Evolutionary conservation across 2,797 vertebrate genomes (phyloP), one percentile per base, ranked within the genome.

Genomic region (Anolis apletophallus): DNA sequence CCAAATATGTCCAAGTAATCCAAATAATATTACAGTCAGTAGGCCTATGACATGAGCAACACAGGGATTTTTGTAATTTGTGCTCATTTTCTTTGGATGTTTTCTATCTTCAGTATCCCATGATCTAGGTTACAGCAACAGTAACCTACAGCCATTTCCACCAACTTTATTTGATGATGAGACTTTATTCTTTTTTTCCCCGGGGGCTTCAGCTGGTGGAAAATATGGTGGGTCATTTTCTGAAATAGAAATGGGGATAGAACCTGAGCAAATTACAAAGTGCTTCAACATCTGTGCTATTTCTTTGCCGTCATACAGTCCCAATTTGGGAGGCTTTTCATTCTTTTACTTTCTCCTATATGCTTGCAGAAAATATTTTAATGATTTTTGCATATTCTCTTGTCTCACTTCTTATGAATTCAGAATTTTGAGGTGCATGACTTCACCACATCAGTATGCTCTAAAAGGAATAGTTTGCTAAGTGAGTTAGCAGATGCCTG

Each of bases 331-430:
- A 32, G 80, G 46, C 50, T 73, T 64, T 64, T 52, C 8, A 12
- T 61, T 59, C 13, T n/a, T 80, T 88, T 34, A 40, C 16, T 88
- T 32, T 74, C 54, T 17, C 8, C 23, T 80, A 55, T 73, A 29
- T 76, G 0, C 32, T 23, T 73, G 61, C 34, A 68, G 74, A 46
- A 84, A 68, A 54, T 50, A 67, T 89, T 87, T 88, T 73, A 77
- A 80, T 81, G 29, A 57, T 81, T 89, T 86, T 76, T 89, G 12
- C 87, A 85, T 75, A 88, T 85, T 84, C 72, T 88, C 16, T 88
- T 80, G 13, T 73, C 84, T 78, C 69, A 81, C 17, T 64, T 87
- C 26, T 57, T 19, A 16, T 85, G 79, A 84, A 87, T 83, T 29
- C 84, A 83, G 74, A 34, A 67, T 32, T 83, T 85, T 80, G 32